A percentile compares a stretch with the other conserved stretches of the same genome.
phyloP scores from a whole-genome alignment of 2,797 vertebrate species.

The Limosa lapponica region DNA sequence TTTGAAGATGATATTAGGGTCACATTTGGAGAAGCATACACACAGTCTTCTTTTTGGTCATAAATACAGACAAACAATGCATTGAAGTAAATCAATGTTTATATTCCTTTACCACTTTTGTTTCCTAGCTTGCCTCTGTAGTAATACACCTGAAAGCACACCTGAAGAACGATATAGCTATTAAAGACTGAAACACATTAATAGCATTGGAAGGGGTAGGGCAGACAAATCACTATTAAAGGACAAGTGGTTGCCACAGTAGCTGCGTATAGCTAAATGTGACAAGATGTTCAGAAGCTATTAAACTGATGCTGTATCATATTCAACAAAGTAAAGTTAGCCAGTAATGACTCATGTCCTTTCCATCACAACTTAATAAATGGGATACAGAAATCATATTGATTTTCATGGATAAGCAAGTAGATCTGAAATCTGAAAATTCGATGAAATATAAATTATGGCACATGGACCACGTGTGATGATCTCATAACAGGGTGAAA shows the following conservation, averaged over 20 bases:
- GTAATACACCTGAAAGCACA: background rate
- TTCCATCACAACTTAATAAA: slow-evolving; percentile 27
- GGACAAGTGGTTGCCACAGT: background rate
- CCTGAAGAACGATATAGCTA: background rate
- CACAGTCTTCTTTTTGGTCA: background rate
- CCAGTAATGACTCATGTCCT: background rate
- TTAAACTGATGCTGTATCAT: slow-evolving; percentile 19
- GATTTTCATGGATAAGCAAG: slow-evolving; percentile 31
- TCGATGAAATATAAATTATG: slow-evolving; percentile 12
- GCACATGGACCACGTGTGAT: background rate
- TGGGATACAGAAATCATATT: background rate
- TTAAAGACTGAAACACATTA: background rate
- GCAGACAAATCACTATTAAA: background rate
- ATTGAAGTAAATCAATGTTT: background rate
- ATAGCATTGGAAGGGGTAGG: background rate
- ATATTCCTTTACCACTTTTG: background rate
- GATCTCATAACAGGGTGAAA: background rate
- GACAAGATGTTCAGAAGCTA: background rate
- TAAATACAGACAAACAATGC: background rate
- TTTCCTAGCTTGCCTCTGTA: background rate
- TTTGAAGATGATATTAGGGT: background rate
- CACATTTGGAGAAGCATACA: background rate
- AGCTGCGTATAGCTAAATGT: background rate
- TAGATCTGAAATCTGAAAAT: slow-evolving; percentile 26
- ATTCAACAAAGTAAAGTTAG: slow-evolving; percentile 10